Percentiles rank a stretch among this genome's conserved stretches.
phyloP scores from a whole-genome alignment of 2,888 invertebrate species.

The Escarpia spicata region DNA sequence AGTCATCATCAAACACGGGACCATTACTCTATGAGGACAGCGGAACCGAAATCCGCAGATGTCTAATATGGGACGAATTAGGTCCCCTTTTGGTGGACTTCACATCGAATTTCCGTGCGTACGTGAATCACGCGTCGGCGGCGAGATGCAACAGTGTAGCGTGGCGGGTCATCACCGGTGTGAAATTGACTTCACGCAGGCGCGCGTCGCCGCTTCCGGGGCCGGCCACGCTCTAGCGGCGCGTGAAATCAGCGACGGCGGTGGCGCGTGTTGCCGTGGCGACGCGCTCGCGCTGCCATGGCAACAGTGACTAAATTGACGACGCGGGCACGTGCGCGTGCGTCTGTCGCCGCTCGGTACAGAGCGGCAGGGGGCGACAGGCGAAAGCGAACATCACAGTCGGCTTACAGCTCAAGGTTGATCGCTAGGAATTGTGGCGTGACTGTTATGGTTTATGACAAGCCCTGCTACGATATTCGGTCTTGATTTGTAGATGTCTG shows the following conservation, averaged over 20 bases:
- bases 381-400: neutral
- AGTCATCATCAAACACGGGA: neutral
- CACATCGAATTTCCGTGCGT: neutral
- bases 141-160: neutral
- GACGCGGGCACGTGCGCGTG: neutral
- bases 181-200: constrained; percentile 6
- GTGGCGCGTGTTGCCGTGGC: neutral
- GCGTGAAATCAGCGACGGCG: neutral
- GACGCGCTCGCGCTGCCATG: neutral
- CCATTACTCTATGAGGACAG: neutral
- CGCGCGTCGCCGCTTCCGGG: constrained; percentile 3
- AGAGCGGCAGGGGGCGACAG: neutral
- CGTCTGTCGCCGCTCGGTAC: neutral
- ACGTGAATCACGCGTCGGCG: neutral
- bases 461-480: neutral
- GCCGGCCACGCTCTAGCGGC: neutral
- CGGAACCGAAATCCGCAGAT: neutral
- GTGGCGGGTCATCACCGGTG: neutral
- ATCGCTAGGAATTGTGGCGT: neutral
- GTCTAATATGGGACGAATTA: neutral
- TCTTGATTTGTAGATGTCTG: neutral
- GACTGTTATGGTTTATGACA: neutral
- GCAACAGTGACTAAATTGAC: neutral
- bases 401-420: neutral
- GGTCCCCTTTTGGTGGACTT: neutral